A percentile compares a stretch with the other conserved stretches of the same genome.
Evolutionary conservation across 1,140 invertebrate genomes (phyloP).

Genomic region (Drosophila simulans): DNA sequence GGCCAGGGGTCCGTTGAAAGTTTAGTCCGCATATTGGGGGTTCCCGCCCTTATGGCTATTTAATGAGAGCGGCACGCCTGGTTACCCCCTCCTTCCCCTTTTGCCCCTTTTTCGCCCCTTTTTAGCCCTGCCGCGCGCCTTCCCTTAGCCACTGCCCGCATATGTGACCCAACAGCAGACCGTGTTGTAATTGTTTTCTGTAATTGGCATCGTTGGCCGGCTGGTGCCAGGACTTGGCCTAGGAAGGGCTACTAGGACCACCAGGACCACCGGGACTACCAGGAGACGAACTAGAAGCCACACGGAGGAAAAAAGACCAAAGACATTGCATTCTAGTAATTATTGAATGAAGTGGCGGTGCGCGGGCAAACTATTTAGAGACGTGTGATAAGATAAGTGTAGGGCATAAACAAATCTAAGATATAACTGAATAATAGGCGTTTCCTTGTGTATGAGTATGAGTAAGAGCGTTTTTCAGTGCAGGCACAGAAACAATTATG

Average conservation of each 20-base stretch:
- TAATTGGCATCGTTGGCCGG: conserved; percentile 76
- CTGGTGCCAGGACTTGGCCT: conserved; percentile 56
- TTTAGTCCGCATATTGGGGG: conserved; percentile 31
- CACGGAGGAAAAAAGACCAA: neutral
- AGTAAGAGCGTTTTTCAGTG: neutral
- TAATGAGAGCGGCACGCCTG: conserved; percentile 62
- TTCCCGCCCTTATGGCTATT: conserved; percentile 50
- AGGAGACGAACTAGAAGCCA: conserved; percentile 13
- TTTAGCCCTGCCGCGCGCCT: conserved; percentile 1
- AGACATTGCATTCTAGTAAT: neutral
- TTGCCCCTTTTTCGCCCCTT: neutral
- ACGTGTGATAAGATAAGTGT: no score
- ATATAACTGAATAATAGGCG: no score
- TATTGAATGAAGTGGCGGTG: no score
- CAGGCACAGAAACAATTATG: conserved; percentile 73
- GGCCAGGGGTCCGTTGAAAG: conserved; percentile 2
- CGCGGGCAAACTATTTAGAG: no score
- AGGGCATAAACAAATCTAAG: no score
- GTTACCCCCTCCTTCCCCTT: conserved; percentile 3
- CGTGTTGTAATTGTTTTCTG: conserved; percentile 78
- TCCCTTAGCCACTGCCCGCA: conserved; percentile 16
- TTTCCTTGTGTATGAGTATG: no score
- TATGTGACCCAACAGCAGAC: conserved; percentile 43
- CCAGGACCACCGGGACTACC: conserved; percentile 6
- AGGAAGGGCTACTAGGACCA: conserved; percentile 9